A percentile compares a stretch with the other conserved stretches of the same genome.
Conservation (phyloP, 2,888 invertebrate genomes). For the Geophilus truncorum region DNA sequence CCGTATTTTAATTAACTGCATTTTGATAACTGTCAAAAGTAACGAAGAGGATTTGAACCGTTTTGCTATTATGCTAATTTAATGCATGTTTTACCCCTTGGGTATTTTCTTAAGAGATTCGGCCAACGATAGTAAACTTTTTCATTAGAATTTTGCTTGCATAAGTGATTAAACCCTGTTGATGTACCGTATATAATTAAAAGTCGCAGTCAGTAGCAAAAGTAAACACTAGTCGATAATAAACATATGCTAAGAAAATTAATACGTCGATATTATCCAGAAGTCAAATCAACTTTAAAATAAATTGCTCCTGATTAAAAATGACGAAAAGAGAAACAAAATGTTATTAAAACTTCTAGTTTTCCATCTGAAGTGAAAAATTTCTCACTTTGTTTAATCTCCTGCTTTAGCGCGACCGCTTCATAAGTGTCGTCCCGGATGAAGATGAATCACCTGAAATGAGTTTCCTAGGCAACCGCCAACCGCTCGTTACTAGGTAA, state of each 20-base stretch:
- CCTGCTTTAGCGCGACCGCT: background rate
- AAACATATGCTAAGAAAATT: background rate
- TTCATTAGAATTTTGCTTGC: slow-evolving; percentile 7
- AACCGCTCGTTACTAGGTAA: background rate
- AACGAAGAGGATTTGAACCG: background rate
- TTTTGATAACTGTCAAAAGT: slow-evolving; percentile 9
- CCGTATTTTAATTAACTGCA: slow-evolving; percentile 18
- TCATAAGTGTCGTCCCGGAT: background rate
- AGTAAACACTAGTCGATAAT: background rate
- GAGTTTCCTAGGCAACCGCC: background rate
- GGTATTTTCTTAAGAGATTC: background rate
- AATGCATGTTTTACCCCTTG: background rate
- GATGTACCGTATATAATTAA: background rate
- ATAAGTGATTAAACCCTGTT: background rate
- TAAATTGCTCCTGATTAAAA: background rate
- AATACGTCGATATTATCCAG: too few species aligned
- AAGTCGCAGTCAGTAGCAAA: background rate
- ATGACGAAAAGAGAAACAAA: background rate
- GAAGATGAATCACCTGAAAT: slow-evolving; percentile 7
- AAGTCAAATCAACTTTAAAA: too few species aligned
- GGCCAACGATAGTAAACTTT: background rate
- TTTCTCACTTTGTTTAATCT: background rate
- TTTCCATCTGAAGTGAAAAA: background rate
- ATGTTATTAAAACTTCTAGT: background rate
- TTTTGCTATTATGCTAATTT: background rate